phyloP scores from a whole-genome alignment of 1,140 invertebrate genomes.

The Cheumatopsyche charites region DNA sequence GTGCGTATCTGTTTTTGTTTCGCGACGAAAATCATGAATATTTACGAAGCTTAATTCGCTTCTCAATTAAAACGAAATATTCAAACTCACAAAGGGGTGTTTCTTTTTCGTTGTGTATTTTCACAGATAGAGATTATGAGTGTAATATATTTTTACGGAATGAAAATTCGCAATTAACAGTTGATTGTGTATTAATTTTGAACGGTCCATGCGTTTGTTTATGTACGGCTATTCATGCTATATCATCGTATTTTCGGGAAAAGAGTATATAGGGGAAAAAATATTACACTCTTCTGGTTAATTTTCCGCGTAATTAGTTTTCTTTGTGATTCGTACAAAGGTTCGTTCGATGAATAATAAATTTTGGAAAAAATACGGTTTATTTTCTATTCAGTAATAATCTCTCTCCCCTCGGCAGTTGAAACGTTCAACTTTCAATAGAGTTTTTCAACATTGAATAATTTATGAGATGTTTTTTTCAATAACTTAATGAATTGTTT shows the following conservation, averaged over 20 bases:
- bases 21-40: conserved; percentile 7
- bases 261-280: too few species aligned
- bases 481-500: too few species aligned
- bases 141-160: too few species aligned
- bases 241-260: too few species aligned
- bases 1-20: not conserved
- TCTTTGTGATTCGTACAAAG: not conserved
- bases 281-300: not conserved
- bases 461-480: not conserved
- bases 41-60: conserved; percentile 17
- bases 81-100: conserved; percentile 5
- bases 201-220: too few species aligned
- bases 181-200: too few species aligned
- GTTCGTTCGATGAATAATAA: not conserved
- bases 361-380: not conserved
- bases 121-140: too few species aligned
- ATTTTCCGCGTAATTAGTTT: conserved; percentile 16
- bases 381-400: conserved; percentile 12
- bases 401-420: not conserved
- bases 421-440: not conserved
- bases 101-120: too few species aligned
- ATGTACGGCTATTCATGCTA: too few species aligned
- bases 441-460: not conserved
- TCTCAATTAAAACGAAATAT: conserved; percentile 15
- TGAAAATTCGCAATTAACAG: too few species aligned